Evolutionary conservation across 2,113 vertebrate species (phyloP).

Genomic region (Numenius arquata): DNA sequence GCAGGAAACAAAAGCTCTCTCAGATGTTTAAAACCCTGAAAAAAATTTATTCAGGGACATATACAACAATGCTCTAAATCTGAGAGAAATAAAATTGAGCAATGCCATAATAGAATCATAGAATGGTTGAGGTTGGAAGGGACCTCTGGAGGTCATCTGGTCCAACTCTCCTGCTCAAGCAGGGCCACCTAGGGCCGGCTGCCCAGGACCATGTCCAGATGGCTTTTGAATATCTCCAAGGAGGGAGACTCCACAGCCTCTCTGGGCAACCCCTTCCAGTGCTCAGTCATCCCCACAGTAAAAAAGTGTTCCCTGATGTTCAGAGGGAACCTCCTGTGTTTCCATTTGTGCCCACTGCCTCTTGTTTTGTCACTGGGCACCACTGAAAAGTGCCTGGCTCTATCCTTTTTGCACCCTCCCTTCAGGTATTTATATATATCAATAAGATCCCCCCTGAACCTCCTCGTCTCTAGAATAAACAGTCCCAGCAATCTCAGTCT

Average conservation of each 20-base stretch:
- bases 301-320: not conserved
- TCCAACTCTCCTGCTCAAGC: not conserved
- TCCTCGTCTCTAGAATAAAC: not conserved
- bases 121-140: not conserved
- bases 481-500: not conserved
- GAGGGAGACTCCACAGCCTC: not conserved
- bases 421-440: not conserved
- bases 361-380: not conserved
- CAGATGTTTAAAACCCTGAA: not conserved
- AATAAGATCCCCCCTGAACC: not conserved
- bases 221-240: not conserved
- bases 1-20: not conserved
- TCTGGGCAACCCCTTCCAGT: not conserved
- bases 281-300: not conserved
- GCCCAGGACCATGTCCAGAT: not conserved
- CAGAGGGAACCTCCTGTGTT: no score
- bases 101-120: not conserved
- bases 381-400: not conserved
- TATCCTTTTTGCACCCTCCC: not conserved
- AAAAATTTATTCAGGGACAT: not conserved
- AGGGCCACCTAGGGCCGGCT: not conserved
- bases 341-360: no score
- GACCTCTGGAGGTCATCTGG: not conserved
- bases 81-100: not conserved
- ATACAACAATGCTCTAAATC: not conserved